Evolutionary conservation across 1,140 invertebrate genomes (phyloP).

Genomic region (Dermatophagoides farinae): DNA sequence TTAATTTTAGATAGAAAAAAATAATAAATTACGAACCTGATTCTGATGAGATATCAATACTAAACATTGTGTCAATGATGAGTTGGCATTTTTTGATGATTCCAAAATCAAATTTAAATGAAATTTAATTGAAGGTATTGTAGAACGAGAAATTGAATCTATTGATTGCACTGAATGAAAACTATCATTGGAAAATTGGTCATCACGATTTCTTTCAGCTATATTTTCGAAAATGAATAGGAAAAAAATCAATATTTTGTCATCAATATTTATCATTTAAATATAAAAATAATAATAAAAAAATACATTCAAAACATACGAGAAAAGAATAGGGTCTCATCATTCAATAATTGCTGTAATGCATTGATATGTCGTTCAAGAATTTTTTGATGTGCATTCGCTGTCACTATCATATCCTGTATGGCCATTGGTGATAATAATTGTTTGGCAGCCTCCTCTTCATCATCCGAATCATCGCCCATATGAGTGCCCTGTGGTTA

Average conservation of each 20-base stretch:
- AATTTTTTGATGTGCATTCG: slow-evolving; percentile 37
- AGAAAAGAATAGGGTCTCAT: slow-evolving; percentile 5
- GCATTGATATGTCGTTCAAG: slow-evolving; percentile 37
- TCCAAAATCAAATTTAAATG: slow-evolving; percentile 32
- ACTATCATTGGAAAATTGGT: background rate
- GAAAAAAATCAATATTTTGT: background rate
- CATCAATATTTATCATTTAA: too few species aligned
- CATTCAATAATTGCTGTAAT: slow-evolving; percentile 21
- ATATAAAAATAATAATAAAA: background rate
- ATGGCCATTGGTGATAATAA: slow-evolving; percentile 17
- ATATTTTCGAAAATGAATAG: background rate
- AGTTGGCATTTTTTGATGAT: slow-evolving; percentile 35
- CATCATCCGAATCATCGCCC: slow-evolving; percentile 13
- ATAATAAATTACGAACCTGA: slow-evolving; percentile 25
- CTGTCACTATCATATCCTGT: slow-evolving; percentile 29
- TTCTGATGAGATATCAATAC: slow-evolving; percentile 33
- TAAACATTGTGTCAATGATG: slow-evolving; percentile 27
- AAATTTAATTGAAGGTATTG: slow-evolving; percentile 11
- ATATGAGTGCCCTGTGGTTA: slow-evolving; percentile 17
- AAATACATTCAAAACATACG: background rate
- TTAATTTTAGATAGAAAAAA: slow-evolving; percentile 7
- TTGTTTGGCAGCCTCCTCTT: slow-evolving; percentile 24
- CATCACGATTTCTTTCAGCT: background rate
- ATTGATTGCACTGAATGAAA: background rate
- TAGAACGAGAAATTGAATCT: background rate